These are phyloP conservation scores for Wiebesia pumilae DNA, from an alignment of 1,140 invertebrate genomes.

Conservation along the genomic window DNA sequence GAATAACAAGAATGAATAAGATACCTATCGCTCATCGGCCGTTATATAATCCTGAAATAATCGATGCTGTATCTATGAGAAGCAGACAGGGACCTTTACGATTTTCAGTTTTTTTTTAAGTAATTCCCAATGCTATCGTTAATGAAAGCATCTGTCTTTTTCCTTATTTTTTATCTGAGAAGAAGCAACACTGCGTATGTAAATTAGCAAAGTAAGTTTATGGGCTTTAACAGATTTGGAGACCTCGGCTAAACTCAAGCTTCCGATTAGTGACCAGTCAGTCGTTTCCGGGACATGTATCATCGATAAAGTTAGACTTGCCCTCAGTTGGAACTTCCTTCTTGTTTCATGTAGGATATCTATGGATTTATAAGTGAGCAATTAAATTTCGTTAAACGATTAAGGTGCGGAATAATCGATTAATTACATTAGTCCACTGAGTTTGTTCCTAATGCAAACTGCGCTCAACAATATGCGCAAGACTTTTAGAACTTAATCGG, in stretches of 20 bases:
- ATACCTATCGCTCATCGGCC: neutral
- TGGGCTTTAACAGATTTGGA: neutral
- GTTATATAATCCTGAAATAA: neutral
- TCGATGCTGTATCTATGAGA: neutral
- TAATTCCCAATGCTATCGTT: conserved; percentile 31
- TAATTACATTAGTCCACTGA: neutral
- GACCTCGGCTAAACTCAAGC: neutral
- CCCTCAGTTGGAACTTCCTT: neutral
- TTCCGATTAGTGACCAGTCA: neutral
- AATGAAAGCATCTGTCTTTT: neutral
- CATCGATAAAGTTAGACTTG: neutral
- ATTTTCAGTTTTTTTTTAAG: neutral
- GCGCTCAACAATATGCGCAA: neutral
- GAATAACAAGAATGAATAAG: neutral
- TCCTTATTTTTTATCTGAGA: neutral
- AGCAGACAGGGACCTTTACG: neutral
- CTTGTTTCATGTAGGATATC: neutral
- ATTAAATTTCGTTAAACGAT: neutral
- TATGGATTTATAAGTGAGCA: neutral
- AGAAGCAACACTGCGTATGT: neutral
- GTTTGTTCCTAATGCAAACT: neutral
- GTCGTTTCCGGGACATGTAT: neutral
- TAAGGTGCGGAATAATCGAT: neutral
- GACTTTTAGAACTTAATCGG: neutral
- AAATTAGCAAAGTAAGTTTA: neutral